A percentile compares a stretch with the other conserved stretches of the same genome.
Conservation (phyloP, 1,140 invertebrate species). For the Alviniconcha marisindica region DNA sequence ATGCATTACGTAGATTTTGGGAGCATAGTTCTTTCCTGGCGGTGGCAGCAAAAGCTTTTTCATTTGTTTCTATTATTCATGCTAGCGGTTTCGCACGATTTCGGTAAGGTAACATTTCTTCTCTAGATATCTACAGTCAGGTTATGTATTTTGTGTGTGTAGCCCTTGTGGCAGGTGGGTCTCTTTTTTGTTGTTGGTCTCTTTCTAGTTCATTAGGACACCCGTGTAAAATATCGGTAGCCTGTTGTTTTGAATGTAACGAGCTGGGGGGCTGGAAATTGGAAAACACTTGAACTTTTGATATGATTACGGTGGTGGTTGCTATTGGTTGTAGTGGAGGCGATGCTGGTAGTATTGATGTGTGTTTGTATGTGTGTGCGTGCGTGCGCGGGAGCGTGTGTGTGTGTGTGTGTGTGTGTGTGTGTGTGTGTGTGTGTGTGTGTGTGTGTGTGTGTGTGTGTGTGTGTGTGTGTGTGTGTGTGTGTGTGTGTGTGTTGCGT, state of each 20-base stretch:
- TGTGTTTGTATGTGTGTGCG: background rate
- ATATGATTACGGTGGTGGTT: background rate
- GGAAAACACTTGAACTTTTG: background rate
- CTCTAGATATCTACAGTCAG: too few relatives aligned
- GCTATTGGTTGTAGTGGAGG: background rate
- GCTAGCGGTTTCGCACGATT: too few relatives aligned
- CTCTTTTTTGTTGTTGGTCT: too few relatives aligned
- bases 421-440: background rate
- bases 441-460: background rate
- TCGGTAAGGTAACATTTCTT: too few relatives aligned
- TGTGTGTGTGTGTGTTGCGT: background rate
- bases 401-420: background rate
- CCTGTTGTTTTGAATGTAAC: background rate
- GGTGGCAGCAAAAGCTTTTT: too few relatives aligned
- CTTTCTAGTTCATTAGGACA: background rate
- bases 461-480: background rate
- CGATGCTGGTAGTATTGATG: background rate
- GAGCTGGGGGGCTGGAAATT: background rate
- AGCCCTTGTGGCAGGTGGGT: too few relatives aligned
- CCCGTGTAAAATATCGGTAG: background rate
- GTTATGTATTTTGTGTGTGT: too few relatives aligned
- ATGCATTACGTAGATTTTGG: too few relatives aligned
- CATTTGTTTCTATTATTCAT: too few relatives aligned
- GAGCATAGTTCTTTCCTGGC: too few relatives aligned
- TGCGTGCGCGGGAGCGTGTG: too few relatives aligned